Evolutionary conservation across 1,140 invertebrate genomes (phyloP).

Genomic region (Lasaia peninsularis): DNA sequence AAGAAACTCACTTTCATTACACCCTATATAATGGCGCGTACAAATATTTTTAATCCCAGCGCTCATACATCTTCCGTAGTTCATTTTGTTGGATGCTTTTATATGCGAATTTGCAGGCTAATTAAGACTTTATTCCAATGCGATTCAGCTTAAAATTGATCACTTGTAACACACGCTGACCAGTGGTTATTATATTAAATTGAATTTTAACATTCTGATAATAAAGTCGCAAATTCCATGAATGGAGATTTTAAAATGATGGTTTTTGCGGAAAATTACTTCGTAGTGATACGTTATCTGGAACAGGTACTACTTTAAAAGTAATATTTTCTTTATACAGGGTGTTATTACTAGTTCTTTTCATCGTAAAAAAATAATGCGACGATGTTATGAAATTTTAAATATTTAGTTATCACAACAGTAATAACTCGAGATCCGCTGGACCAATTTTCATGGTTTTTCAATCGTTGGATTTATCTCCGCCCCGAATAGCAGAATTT

Average conservation of each 20-base stretch:
- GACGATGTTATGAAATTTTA: too few relatives aligned
- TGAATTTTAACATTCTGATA: conserved; percentile 5
- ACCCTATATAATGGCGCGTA: conserved; percentile 70
- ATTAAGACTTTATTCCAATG: conserved; percentile 23
- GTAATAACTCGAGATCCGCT: too few relatives aligned
- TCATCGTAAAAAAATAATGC: too few relatives aligned
- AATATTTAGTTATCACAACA: too few relatives aligned
- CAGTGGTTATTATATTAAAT: conserved; percentile 8
- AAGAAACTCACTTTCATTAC: conserved; percentile 70
- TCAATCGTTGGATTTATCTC: too few relatives aligned
- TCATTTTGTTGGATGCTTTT: conserved; percentile 67
- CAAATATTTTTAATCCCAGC: conserved; percentile 74
- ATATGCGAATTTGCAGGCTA: conserved; percentile 35
- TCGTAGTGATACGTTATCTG: conserved; percentile 13
- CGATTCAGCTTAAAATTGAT: conserved; percentile 21
- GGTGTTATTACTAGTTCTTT: too few relatives aligned
- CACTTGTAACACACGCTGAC: conserved; percentile 3
- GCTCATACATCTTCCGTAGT: conserved; percentile 72
- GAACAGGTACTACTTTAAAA: conserved; percentile 1
- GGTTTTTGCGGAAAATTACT: conserved; percentile 15
- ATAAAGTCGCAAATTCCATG: conserved; percentile 21
- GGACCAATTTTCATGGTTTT: too few relatives aligned
- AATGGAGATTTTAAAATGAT: background rate
- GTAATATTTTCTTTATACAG: background rate
- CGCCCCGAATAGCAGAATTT: too few relatives aligned